phyloP scores from a whole-genome alignment of 1,140 invertebrate species.

The Zaprionus vittiger region DNA sequence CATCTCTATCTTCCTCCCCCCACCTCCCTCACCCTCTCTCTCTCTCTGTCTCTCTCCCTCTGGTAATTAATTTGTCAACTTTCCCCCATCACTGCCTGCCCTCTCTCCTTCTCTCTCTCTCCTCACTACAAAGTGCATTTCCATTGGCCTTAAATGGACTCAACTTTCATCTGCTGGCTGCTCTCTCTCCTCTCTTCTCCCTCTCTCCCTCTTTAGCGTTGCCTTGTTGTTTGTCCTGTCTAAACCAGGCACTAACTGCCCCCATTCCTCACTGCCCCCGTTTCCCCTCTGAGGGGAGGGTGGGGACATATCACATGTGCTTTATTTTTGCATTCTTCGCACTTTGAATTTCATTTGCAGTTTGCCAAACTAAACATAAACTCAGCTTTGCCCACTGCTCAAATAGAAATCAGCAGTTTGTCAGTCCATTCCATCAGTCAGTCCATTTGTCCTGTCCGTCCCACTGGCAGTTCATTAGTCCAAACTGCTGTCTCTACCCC shows the following conservation, averaged over 20 bases:
- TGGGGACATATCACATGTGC: not conserved
- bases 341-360: slow-evolving; percentile 11
- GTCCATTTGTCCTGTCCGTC: slow-evolving; percentile 22
- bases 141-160: not conserved
- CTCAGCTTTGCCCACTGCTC: slow-evolving; percentile 24
- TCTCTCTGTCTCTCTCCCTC: not conserved
- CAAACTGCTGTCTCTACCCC: too few species aligned
- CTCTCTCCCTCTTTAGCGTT: slow-evolving; percentile 4
- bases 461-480: slow-evolving; percentile 31
- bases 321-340: slow-evolving; percentile 7
- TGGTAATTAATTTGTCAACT: slow-evolving; percentile 18
- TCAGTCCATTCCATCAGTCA: slow-evolving; percentile 43
- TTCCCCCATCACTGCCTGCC: not conserved
- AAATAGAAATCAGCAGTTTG: slow-evolving; percentile 66
- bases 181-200: not conserved
- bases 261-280: not conserved
- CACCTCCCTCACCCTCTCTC: not conserved
- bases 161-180: slow-evolving; percentile 1
- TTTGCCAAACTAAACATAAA: slow-evolving; percentile 16
- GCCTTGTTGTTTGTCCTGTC: slow-evolving; percentile 19
- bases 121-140: not conserved
- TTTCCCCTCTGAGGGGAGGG: too few species aligned
- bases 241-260: not conserved
- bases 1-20: not conserved
- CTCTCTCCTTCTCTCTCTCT: not conserved